Evolutionary conservation across 2,113 vertebrate genomes (phyloP).

Genomic region (Urocolius indicus): DNA sequence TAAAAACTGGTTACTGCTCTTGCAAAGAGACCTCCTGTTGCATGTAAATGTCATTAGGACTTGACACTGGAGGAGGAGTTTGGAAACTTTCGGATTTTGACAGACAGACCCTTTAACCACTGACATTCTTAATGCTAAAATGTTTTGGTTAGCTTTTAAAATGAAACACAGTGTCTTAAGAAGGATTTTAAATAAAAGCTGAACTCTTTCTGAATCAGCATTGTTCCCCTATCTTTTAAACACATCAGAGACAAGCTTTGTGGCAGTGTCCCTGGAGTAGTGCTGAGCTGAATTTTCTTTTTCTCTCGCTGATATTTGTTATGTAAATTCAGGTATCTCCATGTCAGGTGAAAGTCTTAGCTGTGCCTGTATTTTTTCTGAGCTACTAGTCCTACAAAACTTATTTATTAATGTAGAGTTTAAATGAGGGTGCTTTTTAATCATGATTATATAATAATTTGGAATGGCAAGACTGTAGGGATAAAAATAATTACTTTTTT

Average conservation of each 20-base stretch:
- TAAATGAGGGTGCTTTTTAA: background rate
- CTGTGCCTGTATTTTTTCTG: background rate
- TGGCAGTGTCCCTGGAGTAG: background rate
- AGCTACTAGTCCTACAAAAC: background rate
- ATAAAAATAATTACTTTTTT: background rate
- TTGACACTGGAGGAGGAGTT: rapidly evolving
- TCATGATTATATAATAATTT: background rate
- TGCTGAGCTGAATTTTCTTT: background rate
- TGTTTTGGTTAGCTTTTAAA: background rate
- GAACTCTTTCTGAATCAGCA: background rate
- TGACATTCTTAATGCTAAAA: background rate
- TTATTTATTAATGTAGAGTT: background rate
- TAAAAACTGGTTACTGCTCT: background rate
- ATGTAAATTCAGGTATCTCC: background rate
- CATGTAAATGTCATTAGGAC: background rate
- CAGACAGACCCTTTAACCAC: background rate
- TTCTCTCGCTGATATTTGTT: background rate
- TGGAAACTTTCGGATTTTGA: background rate
- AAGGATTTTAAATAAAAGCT: background rate
- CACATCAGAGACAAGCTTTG: background rate
- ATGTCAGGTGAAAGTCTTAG: background rate
- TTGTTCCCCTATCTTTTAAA: background rate
- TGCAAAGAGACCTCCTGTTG: background rate
- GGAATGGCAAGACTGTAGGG: rapidly evolving
- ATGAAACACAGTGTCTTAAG: background rate